phyloP scores from a whole-genome alignment of 2,888 invertebrate genomes.

The Xanthorhoe spadicearia region DNA sequence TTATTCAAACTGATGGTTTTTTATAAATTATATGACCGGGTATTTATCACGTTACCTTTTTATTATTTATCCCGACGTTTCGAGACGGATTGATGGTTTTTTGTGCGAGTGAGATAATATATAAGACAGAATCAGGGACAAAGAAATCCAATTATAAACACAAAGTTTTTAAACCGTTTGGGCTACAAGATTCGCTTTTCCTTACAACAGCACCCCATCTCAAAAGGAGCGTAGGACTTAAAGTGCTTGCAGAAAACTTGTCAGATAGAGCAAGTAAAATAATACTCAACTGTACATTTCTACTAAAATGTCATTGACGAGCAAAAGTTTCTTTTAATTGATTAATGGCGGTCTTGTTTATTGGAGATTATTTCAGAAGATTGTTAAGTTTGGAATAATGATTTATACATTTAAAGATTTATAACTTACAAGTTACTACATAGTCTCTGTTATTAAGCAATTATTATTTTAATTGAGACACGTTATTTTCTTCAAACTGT shows the following conservation, averaged over 20 bases:
- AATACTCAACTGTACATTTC: conserved; percentile 17
- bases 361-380: conserved; percentile 7
- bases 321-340: conserved; percentile 28
- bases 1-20: too few relatives aligned
- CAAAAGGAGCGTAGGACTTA: conserved; percentile 23
- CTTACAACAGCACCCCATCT: conserved; percentile 7
- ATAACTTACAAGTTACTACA: background rate
- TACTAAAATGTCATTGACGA: conserved; percentile 20
- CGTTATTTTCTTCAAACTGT: background rate
- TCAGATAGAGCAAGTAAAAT: conserved; percentile 21
- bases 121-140: background rate
- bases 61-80: too few relatives aligned
- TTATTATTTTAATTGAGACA: background rate
- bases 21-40: too few relatives aligned
- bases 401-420: background rate
- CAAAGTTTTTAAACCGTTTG: background rate
- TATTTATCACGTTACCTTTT: too few relatives aligned
- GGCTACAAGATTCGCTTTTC: conserved; percentile 6
- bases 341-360: conserved; percentile 27
- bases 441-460: background rate
- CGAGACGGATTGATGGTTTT: too few relatives aligned
- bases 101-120: background rate
- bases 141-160: background rate
- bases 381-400: background rate
- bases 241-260: conserved; percentile 30